Percentiles rank a stretch among this genome's conserved stretches.
Conservation (phyloP, 2,113 vertebrate species). For the Noturus placidus region DNA sequence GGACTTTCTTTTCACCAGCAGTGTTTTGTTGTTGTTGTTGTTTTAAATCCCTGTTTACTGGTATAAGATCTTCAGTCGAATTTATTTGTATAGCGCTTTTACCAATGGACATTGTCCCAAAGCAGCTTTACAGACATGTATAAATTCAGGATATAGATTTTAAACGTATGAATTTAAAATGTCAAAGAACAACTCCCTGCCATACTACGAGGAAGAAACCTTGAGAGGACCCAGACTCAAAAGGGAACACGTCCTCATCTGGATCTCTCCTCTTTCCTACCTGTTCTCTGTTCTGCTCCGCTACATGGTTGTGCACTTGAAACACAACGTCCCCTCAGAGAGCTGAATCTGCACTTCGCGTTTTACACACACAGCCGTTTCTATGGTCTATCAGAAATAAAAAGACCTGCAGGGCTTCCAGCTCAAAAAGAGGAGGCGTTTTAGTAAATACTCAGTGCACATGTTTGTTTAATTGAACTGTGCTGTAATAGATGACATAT, state of each 20-base stretch:
- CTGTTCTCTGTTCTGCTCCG: slow-evolving; percentile 10
- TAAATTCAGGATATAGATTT: too few species aligned
- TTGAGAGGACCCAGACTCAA: too few species aligned
- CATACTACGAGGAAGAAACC: too few species aligned
- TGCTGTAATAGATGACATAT: background rate
- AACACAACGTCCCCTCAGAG: slow-evolving; percentile 29
- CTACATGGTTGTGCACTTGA: background rate
- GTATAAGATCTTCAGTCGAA: background rate
- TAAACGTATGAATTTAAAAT: too few species aligned
- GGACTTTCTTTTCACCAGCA: background rate
- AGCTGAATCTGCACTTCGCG: slow-evolving; percentile 47
- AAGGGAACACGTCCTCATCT: too few species aligned
- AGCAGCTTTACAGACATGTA: too few species aligned
- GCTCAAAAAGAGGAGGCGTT: background rate
- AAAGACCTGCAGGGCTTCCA: slow-evolving; percentile 10
- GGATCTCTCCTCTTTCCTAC: background rate
- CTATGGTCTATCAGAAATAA: slow-evolving; percentile 34
- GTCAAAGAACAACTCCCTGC: too few species aligned
- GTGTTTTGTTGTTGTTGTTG: background rate
- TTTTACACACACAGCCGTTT: slow-evolving; percentile 35
- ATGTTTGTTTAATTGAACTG: background rate
- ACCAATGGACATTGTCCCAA: too few species aligned
- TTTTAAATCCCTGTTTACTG: background rate
- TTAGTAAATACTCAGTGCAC: background rate
- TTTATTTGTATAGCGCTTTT: too few species aligned